Conservation (phyloP, 1,140 invertebrate species). For the Pinna nobilis region DNA sequence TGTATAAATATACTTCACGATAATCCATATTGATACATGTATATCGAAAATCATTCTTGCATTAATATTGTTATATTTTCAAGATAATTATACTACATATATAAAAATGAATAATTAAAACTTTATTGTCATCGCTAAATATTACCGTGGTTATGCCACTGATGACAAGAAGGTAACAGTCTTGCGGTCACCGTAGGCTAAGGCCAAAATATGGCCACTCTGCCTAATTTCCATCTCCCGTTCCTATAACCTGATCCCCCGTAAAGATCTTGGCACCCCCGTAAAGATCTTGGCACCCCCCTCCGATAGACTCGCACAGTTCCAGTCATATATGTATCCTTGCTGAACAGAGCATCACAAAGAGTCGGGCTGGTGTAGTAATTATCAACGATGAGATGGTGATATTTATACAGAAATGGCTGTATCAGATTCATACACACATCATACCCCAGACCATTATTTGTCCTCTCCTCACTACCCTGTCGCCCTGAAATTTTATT, state of each 20-base stretch:
- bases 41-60: too few relatives aligned
- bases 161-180: constrained; percentile 2
- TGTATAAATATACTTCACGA: too few relatives aligned
- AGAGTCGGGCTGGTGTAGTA: constrained; percentile 1
- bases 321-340: background rate
- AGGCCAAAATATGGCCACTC: background rate
- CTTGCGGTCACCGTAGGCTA: background rate
- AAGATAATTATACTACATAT: too few relatives aligned
- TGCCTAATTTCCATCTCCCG: too few relatives aligned
- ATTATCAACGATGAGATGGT: background rate
- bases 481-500: background rate
- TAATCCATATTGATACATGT: too few relatives aligned
- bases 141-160: background rate
- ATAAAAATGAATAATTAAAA: too few relatives aligned
- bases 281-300: background rate
- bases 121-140: too few relatives aligned
- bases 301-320: background rate
- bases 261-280: background rate
- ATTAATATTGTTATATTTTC: too few relatives aligned
- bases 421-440: background rate
- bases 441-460: background rate
- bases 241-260: background rate
- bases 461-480: background rate
- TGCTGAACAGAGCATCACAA: background rate
- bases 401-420: background rate